Percentiles rank a stretch among this genome's conserved stretches.
These are phyloP conservation scores for Bufo gargarizans DNA, from an alignment of 2,113 vertebrate genomes.

Conservation along the genomic window DNA sequence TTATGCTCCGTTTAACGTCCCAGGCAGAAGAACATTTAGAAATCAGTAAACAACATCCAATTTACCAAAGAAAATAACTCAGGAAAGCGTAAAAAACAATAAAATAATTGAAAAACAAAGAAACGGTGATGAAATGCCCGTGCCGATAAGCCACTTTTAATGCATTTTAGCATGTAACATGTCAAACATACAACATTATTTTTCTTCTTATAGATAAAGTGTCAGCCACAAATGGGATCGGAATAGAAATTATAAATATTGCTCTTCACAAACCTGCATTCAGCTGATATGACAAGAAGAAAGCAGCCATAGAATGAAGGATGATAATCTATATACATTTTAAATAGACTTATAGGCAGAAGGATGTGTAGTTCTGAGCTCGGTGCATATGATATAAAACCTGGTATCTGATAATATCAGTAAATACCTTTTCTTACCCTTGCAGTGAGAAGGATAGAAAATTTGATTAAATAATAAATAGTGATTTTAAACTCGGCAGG, in stretches of 20 bases:
- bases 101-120: slow-evolving; percentile 26
- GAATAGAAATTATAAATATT: slow-evolving; percentile 19
- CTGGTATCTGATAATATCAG: slow-evolving; percentile 10
- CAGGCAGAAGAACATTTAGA: neutral
- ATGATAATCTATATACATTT: slow-evolving; percentile 6
- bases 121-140: neutral
- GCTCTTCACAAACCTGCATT: slow-evolving; percentile 27
- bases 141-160: slow-evolving; percentile 3
- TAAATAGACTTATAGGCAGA: neutral
- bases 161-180: slow-evolving; percentile 27
- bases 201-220: slow-evolving; percentile 37
- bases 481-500: slow-evolving; percentile 31
- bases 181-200: slow-evolving; percentile 38
- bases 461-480: slow-evolving; percentile 49
- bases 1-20: slow-evolving; percentile 5
- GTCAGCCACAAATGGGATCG: slow-evolving; percentile 10
- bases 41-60: slow-evolving; percentile 22
- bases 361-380: neutral
- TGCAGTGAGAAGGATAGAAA: slow-evolving; percentile 1
- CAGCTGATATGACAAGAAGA: slow-evolving; percentile 42
- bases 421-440: slow-evolving; percentile 37
- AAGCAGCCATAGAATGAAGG: neutral
- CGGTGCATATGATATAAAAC: slow-evolving; percentile 20
- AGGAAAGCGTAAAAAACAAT: slow-evolving; percentile 27
- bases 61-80: slow-evolving; percentile 28